A percentile compares a stretch with the other conserved stretches of the same genome.
phyloP scores from a whole-genome alignment of 1,140 invertebrate species.

The Arion vulgaris region DNA sequence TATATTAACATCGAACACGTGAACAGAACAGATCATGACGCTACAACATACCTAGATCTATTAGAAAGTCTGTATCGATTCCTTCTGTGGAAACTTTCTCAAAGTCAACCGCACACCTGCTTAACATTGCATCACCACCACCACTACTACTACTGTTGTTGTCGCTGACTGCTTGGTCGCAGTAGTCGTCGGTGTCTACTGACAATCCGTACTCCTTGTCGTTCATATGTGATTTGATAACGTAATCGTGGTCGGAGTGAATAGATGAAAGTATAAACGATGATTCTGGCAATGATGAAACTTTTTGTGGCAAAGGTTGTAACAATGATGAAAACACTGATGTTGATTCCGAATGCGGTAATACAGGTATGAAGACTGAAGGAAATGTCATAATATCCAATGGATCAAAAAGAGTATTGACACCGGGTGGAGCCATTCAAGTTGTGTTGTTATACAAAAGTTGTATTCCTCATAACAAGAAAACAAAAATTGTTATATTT shows the following conservation, averaged over 20 bases:
- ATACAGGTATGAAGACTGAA: background rate
- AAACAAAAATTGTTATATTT: no score
- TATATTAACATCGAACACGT: no score
- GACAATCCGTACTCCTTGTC: background rate
- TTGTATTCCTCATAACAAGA: no score
- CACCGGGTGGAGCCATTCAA: slow-evolving; percentile 11
- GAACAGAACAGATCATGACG: no score
- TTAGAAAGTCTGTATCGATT: background rate
- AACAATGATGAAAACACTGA: background rate
- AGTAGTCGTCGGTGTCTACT: background rate
- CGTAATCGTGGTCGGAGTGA: slow-evolving; percentile 26
- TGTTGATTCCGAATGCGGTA: background rate
- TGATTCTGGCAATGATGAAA: background rate
- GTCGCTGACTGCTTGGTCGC: background rate
- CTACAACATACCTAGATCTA: background rate
- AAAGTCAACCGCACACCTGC: background rate
- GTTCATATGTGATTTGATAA: background rate
- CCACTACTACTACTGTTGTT: background rate
- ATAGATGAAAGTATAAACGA: background rate
- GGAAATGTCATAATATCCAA: background rate
- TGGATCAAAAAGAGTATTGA: background rate
- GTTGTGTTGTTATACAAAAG: no score
- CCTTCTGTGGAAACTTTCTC: background rate
- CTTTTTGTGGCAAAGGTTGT: background rate
- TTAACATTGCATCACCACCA: slow-evolving; percentile 20